A percentile compares a stretch with the other conserved stretches of the same genome.
These are phyloP conservation scores for Macrobrachium rosenbergii DNA, from an alignment of 1,140 invertebrate genomes.

Conservation along the genomic window DNA sequence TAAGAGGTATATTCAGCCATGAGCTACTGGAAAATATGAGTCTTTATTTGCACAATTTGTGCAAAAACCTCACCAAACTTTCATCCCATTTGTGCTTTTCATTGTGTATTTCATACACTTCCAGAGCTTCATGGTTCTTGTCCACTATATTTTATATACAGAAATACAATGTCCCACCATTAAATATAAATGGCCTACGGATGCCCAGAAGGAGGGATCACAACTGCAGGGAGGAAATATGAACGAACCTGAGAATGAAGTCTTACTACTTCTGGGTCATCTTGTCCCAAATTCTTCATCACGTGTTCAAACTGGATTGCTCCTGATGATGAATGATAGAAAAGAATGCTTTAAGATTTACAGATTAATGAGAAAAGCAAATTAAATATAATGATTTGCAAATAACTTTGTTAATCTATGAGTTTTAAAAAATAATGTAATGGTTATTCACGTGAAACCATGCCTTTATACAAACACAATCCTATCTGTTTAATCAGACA, in stretches of 20 bases:
- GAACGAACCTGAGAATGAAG: slow-evolving; percentile 64
- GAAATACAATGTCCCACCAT: too few species aligned
- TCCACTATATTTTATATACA: too few species aligned
- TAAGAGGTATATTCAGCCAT: too few species aligned
- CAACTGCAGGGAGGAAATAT: slow-evolving; percentile 65
- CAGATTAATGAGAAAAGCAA: background rate
- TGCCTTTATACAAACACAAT: background rate
- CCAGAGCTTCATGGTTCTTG: too few species aligned
- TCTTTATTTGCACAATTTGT: too few species aligned
- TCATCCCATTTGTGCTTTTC: too few species aligned
- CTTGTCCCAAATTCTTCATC: slow-evolving; percentile 58
- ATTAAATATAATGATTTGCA: background rate
- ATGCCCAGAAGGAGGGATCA: slow-evolving; percentile 61
- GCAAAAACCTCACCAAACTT: too few species aligned
- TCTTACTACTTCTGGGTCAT: slow-evolving; percentile 63
- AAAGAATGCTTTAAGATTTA: background rate
- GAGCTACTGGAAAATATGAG: too few species aligned
- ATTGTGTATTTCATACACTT: too few species aligned
- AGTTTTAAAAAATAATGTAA: background rate
- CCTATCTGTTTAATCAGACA: too few species aligned
- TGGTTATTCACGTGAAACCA: background rate
- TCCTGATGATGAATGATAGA: slow-evolving; percentile 35
- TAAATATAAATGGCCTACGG: background rate
- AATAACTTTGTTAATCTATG: too few species aligned
- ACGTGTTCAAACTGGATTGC: slow-evolving; percentile 65